A percentile compares a stretch with the other conserved stretches of the same genome.
Conservation (phyloP, 2,888 invertebrate genomes). For the Sympetrum striolatum region DNA sequence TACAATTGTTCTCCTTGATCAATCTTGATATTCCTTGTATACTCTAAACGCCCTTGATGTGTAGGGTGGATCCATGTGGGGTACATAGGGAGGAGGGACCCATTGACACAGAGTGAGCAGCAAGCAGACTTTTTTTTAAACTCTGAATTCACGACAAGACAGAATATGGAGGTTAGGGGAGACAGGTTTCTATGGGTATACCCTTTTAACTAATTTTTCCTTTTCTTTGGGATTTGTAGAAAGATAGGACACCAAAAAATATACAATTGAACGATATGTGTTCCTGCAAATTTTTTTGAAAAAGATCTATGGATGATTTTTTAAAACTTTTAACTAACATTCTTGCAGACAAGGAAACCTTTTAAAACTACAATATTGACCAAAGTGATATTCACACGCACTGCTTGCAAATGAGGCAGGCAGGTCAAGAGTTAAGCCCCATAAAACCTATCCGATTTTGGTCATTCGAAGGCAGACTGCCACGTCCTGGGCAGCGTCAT, state of each 20-base stretch:
- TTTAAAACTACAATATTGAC: conserved; percentile 40
- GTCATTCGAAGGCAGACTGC: conserved; percentile 40
- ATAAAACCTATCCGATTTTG: conserved; percentile 39
- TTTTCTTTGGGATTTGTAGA: conserved; percentile 42
- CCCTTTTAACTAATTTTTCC: conserved; percentile 27
- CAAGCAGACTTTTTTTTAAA: conserved; percentile 36
- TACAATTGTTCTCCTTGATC: background rate
- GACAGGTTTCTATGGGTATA: conserved; percentile 38
- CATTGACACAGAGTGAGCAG: conserved; percentile 30
- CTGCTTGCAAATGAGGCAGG: conserved; percentile 1
- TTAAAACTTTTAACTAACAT: conserved; percentile 35
- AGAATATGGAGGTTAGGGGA: conserved; percentile 31
- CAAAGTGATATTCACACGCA: conserved; percentile 33
- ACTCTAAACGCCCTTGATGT: background rate
- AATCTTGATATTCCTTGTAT: conserved; percentile 4
- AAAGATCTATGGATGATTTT: conserved; percentile 42
- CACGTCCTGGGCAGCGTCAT: conserved; percentile 34
- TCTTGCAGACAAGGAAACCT: conserved; percentile 41
- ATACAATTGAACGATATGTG: conserved; percentile 44
- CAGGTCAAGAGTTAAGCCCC: conserved; percentile 29
- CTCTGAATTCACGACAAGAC: conserved; percentile 39
- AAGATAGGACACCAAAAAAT: conserved; percentile 44
- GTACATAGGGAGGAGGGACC: conserved; percentile 2
- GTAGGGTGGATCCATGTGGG: background rate
- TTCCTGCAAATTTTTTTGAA: conserved; percentile 41